phyloP scores from a whole-genome alignment of 2,797 vertebrate species.

The Hippoglossus hippoglossus region DNA sequence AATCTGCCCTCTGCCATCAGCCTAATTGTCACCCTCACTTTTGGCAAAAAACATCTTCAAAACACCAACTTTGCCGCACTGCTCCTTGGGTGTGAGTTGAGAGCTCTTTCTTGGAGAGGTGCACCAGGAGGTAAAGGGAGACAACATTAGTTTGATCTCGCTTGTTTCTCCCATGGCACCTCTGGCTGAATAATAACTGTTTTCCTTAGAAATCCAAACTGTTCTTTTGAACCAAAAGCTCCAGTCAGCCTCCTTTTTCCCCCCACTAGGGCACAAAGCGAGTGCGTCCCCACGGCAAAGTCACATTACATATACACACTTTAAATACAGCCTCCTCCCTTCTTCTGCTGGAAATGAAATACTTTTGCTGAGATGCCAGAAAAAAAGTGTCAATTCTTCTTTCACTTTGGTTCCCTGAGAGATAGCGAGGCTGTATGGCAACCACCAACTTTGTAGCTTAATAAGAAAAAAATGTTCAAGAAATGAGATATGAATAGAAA shows the following conservation, averaged over 20 bases:
- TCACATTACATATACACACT: not conserved
- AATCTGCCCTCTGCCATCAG: constrained; percentile 8
- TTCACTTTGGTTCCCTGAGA: not conserved
- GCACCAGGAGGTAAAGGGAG: not conserved
- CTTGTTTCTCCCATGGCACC: constrained; percentile 26
- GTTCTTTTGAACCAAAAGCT: too few species aligned
- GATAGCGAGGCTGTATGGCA: not conserved
- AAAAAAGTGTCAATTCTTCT: too few species aligned
- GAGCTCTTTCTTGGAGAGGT: constrained; percentile 8
- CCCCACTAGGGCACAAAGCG: not conserved
- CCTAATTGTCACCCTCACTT: constrained; percentile 35
- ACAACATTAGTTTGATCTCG: constrained; percentile 31
- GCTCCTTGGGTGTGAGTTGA: not conserved
- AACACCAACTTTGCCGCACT: not conserved
- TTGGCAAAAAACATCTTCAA: constrained; percentile 33
- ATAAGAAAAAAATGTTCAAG: not conserved
- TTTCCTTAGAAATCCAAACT: constrained; percentile 30
- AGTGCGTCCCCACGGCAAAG: not conserved
- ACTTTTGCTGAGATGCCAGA: too few species aligned
- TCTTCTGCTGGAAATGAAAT: too few species aligned
- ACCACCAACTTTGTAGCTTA: not conserved
- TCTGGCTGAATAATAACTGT: constrained; percentile 36
- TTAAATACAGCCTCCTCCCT: too few species aligned
- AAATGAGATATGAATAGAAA: not conserved
- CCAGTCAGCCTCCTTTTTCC: constrained; percentile 15